phyloP scores from a whole-genome alignment of 1,140 invertebrate species.

The Pteromalus puparum region DNA sequence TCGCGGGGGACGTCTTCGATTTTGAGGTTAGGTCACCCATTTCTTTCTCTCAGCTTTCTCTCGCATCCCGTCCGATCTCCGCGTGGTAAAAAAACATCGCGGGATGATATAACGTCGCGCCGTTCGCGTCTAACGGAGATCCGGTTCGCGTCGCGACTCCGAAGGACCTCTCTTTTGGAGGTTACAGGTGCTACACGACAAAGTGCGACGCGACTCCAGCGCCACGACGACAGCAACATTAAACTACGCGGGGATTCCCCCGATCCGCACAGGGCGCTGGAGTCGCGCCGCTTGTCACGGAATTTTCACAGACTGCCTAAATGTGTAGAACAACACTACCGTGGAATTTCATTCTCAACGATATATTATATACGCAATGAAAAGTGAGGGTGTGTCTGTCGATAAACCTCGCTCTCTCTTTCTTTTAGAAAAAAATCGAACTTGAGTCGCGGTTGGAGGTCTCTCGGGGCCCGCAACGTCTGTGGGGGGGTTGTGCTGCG shows the following conservation, averaged over 20 bases:
- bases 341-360: slow-evolving; percentile 38
- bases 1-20: slow-evolving; percentile 23
- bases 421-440: slow-evolving; percentile 49
- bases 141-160: background rate
- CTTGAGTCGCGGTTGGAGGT: slow-evolving; percentile 31
- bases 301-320: background rate
- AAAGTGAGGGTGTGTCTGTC: background rate
- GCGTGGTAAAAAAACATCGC: slow-evolving; percentile 43
- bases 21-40: background rate
- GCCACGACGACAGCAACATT: background rate
- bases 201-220: background rate
- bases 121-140: slow-evolving; percentile 16
- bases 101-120: background rate
- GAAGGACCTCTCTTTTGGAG: slow-evolving; percentile 21
- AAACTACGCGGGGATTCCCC: background rate
- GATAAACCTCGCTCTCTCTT: background rate
- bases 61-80: background rate
- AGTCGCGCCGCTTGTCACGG: background rate
- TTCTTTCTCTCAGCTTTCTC: slow-evolving; percentile 42
- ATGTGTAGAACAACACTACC: background rate
- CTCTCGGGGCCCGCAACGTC: slow-evolving; percentile 9
- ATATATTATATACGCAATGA: background rate
- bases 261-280: background rate
- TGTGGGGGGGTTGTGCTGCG: background rate
- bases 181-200: background rate